A percentile compares a stretch with the other conserved stretches of the same genome.
phyloP scores from a whole-genome alignment of 2,888 invertebrate species.

The Cerastoderma edule region DNA sequence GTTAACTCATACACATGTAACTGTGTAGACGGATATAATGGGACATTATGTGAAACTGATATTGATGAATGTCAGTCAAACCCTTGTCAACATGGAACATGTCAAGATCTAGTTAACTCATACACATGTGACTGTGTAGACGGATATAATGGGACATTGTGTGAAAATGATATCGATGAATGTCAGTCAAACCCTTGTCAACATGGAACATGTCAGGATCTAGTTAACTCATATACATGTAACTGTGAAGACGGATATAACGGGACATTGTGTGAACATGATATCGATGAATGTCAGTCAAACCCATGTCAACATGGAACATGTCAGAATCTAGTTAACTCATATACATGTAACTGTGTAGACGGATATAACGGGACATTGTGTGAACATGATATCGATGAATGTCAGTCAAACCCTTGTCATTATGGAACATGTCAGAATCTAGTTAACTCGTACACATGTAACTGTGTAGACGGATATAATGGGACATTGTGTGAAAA shows the following conservation, averaged over 20 bases:
- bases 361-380: background rate
- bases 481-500: no score
- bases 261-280: constrained; percentile 54
- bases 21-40: background rate
- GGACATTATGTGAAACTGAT: background rate
- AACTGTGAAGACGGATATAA: background rate
- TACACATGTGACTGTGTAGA: background rate
- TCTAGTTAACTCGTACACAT: no score
- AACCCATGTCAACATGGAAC: constrained; percentile 1
- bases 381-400: background rate
- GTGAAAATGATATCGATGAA: constrained; percentile 43
- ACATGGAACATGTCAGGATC: background rate
- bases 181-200: background rate
- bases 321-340: background rate
- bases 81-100: constrained; percentile 2
- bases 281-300: constrained; percentile 19
- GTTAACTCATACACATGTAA: background rate
- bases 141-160: constrained; percentile 40
- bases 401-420: no score
- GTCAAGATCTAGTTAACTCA: background rate
- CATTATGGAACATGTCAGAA: no score
- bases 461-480: no score
- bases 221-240: background rate
- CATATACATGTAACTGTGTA: background rate
- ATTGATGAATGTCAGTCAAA: background rate